These are phyloP conservation scores for Rhagophthalmus giganteus DNA, from an alignment of 2,888 invertebrate species.

Conservation along the genomic window DNA sequence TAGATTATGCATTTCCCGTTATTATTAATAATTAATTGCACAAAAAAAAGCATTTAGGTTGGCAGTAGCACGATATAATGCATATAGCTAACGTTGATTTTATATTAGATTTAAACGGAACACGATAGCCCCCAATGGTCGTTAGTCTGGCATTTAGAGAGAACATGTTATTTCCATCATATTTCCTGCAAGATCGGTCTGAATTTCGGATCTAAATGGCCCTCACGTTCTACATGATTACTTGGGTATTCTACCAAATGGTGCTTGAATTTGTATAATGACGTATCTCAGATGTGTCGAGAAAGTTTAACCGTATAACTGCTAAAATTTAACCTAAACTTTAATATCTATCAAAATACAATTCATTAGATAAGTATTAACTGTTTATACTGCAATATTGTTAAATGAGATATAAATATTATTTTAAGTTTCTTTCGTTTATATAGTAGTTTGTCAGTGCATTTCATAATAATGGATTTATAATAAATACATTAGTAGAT, in stretches of 20 bases:
- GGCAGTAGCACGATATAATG: too few relatives aligned
- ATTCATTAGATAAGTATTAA: too few relatives aligned
- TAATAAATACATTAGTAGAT: too few relatives aligned
- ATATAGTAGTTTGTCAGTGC: too few relatives aligned
- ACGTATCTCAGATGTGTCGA: slow-evolving; percentile 11
- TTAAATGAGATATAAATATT: too few relatives aligned
- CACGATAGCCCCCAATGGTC: slow-evolving; percentile 27
- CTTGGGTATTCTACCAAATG: slow-evolving; percentile 26
- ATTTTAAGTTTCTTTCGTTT: too few relatives aligned
- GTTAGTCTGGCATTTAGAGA: slow-evolving; percentile 31
- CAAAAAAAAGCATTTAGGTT: neutral
- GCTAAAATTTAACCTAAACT: neutral
- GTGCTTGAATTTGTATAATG: slow-evolving; percentile 26
- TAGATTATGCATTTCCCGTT: neutral
- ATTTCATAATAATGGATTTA: too few relatives aligned
- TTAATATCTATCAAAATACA: neutral
- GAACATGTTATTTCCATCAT: slow-evolving; percentile 36
- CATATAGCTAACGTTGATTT: slow-evolving; percentile 9
- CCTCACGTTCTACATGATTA: slow-evolving; percentile 28
- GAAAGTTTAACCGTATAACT: neutral
- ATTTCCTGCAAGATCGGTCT: slow-evolving; percentile 32
- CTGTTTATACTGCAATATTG: too few relatives aligned
- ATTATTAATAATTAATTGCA: slow-evolving; percentile 6
- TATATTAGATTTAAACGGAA: slow-evolving; percentile 27
- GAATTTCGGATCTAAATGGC: slow-evolving; percentile 29